Conservation (phyloP, 2,888 invertebrate species). For the Apodemia hepburni region DNA sequence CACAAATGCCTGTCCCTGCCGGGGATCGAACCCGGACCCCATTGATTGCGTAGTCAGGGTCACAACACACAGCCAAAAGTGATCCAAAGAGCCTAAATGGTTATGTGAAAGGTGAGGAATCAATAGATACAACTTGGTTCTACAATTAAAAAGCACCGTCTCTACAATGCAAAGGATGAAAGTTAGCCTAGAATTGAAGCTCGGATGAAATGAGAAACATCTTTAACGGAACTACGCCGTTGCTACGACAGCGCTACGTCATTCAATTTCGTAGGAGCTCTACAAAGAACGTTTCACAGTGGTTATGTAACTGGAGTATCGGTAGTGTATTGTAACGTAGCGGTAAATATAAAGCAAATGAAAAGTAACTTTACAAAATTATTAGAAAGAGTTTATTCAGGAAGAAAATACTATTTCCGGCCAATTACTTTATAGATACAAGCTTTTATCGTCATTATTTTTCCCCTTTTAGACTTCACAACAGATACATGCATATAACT, state of each 20-base stretch:
- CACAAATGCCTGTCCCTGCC: too few relatives aligned
- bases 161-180: background rate
- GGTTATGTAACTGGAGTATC: conserved; percentile 7
- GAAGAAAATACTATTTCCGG: background rate
- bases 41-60: too few relatives aligned
- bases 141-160: background rate
- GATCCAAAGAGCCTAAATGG: too few relatives aligned
- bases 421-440: background rate
- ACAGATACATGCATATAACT: background rate
- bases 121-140: background rate
- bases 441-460: background rate
- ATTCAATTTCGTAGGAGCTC: conserved; percentile 4
- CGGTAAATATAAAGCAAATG: conserved; percentile 1
- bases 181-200: background rate
- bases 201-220: conserved; percentile 1
- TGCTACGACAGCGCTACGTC: conserved; percentile 12
- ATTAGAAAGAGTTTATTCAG: background rate
- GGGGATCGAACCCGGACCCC: too few relatives aligned
- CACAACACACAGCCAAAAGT: too few relatives aligned
- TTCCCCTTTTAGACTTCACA: background rate
- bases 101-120: background rate
- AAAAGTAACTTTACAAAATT: background rate
- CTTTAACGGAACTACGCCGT: conserved; percentile 8
- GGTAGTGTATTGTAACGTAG: background rate
- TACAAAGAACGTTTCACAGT: conserved; percentile 11